phyloP scores from a whole-genome alignment of 2,113 vertebrate genomes.

The Trematomus loennbergii region DNA sequence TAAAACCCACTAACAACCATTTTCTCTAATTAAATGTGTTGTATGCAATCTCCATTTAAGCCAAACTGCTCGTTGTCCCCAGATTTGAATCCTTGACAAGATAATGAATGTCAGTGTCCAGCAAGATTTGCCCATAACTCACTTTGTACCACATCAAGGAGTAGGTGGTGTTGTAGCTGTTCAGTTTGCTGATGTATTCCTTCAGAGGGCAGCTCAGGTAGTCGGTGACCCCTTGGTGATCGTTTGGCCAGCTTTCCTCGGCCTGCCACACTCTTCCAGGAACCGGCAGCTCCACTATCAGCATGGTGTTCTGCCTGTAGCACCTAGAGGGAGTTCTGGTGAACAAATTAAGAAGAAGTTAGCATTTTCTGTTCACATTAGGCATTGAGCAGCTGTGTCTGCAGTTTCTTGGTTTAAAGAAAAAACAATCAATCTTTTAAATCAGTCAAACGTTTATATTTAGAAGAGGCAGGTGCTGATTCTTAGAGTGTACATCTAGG shows the following conservation, averaged over 20 bases:
- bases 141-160: slow-evolving; percentile 90
- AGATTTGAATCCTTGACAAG: background rate
- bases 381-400: background rate
- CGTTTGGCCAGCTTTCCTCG: fast-evolving
- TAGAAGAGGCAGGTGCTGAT: too few species aligned
- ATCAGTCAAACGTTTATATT: too few species aligned
- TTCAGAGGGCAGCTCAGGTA: slow-evolving; percentile 84
- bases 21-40: too few species aligned
- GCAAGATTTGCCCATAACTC: slow-evolving; percentile 25
- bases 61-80: background rate
- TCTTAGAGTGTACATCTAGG: too few species aligned
- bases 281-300: slow-evolving; percentile 55
- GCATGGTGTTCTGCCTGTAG: slow-evolving; percentile 59
- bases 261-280: slow-evolving; percentile 54
- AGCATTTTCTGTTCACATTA: background rate
- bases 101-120: background rate
- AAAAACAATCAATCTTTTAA: too few species aligned
- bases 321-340: slow-evolving; percentile 72
- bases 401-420: too few species aligned
- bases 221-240: slow-evolving; percentile 55
- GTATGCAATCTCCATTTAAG: too few species aligned
- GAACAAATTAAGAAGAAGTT: background rate
- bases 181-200: slow-evolving; percentile 75
- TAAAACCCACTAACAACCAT: too few species aligned
- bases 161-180: slow-evolving; percentile 73